Percentiles rank a stretch among this genome's conserved stretches.
Conservation (phyloP, 2,113 vertebrate genomes). For the Hyaena hyaena region DNA sequence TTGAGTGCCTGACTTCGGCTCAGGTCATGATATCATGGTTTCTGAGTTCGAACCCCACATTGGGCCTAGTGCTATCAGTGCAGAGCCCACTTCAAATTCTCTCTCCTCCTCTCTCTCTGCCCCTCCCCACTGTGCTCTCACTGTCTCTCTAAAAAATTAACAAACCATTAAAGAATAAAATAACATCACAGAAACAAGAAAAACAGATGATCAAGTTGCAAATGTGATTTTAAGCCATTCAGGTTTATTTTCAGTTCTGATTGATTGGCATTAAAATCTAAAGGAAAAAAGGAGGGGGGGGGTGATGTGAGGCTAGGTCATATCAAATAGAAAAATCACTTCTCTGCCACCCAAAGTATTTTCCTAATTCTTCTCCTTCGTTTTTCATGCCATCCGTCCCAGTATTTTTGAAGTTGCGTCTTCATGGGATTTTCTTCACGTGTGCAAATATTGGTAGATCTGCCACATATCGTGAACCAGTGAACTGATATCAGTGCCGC, state of each 20-base stretch:
- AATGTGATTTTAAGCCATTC: background rate
- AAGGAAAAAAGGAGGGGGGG: background rate
- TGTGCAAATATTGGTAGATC: background rate
- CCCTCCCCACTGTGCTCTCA: too few relatives aligned
- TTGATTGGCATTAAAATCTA: background rate
- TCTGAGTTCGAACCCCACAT: too few relatives aligned
- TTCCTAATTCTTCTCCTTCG: background rate
- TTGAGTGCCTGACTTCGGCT: too few relatives aligned
- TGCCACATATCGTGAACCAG: background rate
- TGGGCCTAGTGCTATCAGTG: too few relatives aligned
- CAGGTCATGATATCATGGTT: too few relatives aligned
- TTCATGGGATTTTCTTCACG: background rate
- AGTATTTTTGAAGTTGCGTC: background rate
- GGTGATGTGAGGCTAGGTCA: background rate
- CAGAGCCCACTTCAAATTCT: too few relatives aligned
- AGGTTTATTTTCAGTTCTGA: background rate
- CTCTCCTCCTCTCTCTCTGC: too few relatives aligned
- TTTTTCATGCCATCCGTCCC: background rate
- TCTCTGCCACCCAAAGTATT: background rate
- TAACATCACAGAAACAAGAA: background rate
- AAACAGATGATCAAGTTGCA: background rate
- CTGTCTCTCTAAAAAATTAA: too few relatives aligned
- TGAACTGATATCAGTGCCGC: background rate
- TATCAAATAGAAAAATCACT: background rate
- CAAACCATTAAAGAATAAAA: background rate